Percentiles rank a stretch among this genome's conserved stretches.
Evolutionary conservation across 30 jellyfish, hydroid and myxozoan species (phyloP).

Genomic region (Chrysaora quinquecirrha): DNA sequence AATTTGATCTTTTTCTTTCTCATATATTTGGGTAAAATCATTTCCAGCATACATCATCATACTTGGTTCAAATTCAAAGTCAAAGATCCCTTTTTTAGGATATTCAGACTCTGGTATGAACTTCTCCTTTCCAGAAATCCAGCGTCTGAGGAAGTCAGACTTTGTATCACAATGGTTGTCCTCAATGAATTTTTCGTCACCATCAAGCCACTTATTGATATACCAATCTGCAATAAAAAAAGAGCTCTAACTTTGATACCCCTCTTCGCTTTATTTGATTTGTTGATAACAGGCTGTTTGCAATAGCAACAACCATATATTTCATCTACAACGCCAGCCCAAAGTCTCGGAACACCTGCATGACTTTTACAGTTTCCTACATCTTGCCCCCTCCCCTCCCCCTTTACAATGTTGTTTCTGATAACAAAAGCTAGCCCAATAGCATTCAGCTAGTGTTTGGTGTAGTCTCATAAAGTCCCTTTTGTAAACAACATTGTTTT

Average conservation of each 20-base stretch:
- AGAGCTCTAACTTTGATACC: conserved; percentile 22
- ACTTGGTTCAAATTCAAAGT: conserved; percentile 17
- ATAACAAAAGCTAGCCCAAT: too few relatives aligned
- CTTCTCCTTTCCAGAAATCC: conserved; percentile 36
- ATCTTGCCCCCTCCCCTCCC: too few relatives aligned
- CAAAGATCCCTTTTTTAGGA: conserved; percentile 21
- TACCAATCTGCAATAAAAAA: conserved; percentile 26
- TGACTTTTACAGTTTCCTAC: too few relatives aligned
- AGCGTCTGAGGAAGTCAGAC: conserved; percentile 12
- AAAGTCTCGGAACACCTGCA: too few relatives aligned
- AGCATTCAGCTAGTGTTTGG: too few relatives aligned
- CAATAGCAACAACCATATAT: conserved; percentile 6
- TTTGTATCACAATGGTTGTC: conserved; percentile 17
- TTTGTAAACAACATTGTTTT: too few relatives aligned
- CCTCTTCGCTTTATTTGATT: conserved; percentile 12
- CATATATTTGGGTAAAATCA: conserved; percentile 12
- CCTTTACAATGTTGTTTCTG: too few relatives aligned
- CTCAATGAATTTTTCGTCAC: conserved; percentile 21
- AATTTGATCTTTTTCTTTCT: conserved; percentile 8
- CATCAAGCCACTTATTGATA: conserved; percentile 28
- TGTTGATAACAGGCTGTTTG: conserved; percentile 9
- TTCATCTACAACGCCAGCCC: too few relatives aligned
- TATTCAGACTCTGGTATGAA: conserved; percentile 18
- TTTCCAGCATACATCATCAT: conserved; percentile 36
- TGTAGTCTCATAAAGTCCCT: too few relatives aligned